Evolutionary conservation across 2,797 vertebrate genomes (phyloP), one percentile per base, ranked within the genome.

Genomic region (Coendou prehensilis): DNA sequence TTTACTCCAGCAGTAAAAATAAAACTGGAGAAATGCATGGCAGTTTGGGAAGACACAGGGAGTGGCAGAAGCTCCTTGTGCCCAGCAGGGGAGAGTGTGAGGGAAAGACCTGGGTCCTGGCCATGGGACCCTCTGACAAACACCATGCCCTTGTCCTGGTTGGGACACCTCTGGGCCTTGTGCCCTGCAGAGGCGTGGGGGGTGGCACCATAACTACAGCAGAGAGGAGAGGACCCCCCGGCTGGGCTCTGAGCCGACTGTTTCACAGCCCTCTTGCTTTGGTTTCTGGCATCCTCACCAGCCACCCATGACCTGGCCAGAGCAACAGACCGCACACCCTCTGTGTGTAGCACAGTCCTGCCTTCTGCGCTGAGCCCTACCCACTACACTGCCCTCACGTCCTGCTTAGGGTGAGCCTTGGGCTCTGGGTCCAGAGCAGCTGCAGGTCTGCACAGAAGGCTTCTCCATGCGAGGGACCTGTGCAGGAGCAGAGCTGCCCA

Each of bases 221-320:
- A 54, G 9, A 63, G 64, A 73, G 56, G 54, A 59, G 57, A 18
- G 79, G 56, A 63, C 57, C 22, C 26, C 28, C 15, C 22, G 5
- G 7, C n/a, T 37, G 9, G 57, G 26, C 26, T 45, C 26, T 2
- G 7, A 6, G 2, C 22, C 6, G 15, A 28, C 23, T 3, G 1
- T 13, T 45, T 50, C 45, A 26, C 23, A 33, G 52, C 28, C 17
- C 33, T 41, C 15, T 17, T 26, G 13, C 56, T 45, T 45, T 82
- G 28, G 56, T 26, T 75, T 59, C 64, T 17, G 23, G 26, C n/a
- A 59, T 23, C 22, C 84, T 73, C 45, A 41, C 18, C 45, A 63
- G 57, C 15, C 67, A n/a, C 17, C 37, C 69, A 23, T 73, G 69
- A 73, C 20, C 9, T 23, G 37, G 69, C 69, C 37, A 73, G 69